These are phyloP conservation scores for Oscheius myriophilus DNA, from an alignment of 2,888 invertebrate species.

Conservation along the genomic window DNA sequence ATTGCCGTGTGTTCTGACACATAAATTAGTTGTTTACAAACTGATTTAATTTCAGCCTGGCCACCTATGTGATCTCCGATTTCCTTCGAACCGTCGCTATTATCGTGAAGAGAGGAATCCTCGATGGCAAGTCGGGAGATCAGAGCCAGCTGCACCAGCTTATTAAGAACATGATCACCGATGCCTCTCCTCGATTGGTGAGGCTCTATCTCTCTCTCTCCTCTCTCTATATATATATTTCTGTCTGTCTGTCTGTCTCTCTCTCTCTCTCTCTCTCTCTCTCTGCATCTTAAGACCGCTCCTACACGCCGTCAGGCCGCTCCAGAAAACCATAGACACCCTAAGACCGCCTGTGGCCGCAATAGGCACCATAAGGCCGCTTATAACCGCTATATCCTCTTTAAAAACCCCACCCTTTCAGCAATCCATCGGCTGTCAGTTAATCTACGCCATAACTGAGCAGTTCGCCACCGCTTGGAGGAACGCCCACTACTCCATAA, in stretches of 20 bases:
- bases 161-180: conserved; percentile 81
- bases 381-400: too few species aligned
- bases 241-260: conserved; percentile 28
- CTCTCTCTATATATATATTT: too few species aligned
- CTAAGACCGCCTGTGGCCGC: too few species aligned
- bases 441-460: conserved; percentile 85
- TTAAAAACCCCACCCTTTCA: conserved; percentile 67
- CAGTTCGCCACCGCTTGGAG: conserved; percentile 87
- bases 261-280: neutral
- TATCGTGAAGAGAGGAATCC: conserved; percentile 85
- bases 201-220: conserved; percentile 4
- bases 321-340: too few species aligned
- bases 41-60: conserved; percentile 70
- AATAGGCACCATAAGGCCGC: too few species aligned
- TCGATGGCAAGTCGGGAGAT: conserved; percentile 77
- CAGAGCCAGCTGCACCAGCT: conserved; percentile 75
- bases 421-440: conserved; percentile 86
- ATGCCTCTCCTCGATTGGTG: conserved; percentile 78
- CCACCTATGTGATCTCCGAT: conserved; percentile 57
- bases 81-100: conserved; percentile 82
- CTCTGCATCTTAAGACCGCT: too few species aligned
- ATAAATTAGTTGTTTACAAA: neutral
- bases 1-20: too few species aligned
- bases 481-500: conserved; percentile 85
- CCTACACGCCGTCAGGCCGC: too few species aligned